phyloP scores from a whole-genome alignment of 2,113 vertebrate species.

The Nycticebus coucang region DNA sequence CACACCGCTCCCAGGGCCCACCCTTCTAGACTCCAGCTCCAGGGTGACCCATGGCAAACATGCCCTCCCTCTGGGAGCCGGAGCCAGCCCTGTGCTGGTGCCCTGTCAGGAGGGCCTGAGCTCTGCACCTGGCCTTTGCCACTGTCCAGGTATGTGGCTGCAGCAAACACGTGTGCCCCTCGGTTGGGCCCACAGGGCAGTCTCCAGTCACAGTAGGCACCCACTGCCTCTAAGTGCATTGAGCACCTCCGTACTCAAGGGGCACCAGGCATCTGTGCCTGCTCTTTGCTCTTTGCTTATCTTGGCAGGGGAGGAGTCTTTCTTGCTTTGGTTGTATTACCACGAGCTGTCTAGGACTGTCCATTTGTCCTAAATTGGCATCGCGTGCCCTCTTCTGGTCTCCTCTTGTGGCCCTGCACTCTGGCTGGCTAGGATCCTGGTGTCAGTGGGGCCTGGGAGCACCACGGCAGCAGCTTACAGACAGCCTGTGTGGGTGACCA shows the following conservation, averaged over 20 bases:
- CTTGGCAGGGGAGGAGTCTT: rapidly evolving
- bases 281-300: not conserved
- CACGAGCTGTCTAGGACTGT: no score
- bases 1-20: no score
- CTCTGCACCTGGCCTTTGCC: not conserved
- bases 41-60: not conserved
- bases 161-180: no score
- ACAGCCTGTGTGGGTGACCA: not conserved
- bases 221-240: no score
- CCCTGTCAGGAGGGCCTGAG: not conserved
- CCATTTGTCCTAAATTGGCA: rapidly evolving
- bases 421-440: not conserved
- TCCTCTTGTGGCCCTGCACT: rapidly evolving
- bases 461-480: rapidly evolving
- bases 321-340: no score
- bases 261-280: not conserved
- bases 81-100: not conserved
- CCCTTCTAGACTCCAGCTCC: not conserved
- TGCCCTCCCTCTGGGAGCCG: not conserved
- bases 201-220: not conserved
- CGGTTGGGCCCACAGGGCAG: not conserved
- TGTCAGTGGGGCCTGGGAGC: rapidly evolving
- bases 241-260: not conserved
- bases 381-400: rapidly evolving
- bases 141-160: not conserved